Conservation (phyloP, 2,888 invertebrate genomes). For the Bedellia somnulentella region DNA sequence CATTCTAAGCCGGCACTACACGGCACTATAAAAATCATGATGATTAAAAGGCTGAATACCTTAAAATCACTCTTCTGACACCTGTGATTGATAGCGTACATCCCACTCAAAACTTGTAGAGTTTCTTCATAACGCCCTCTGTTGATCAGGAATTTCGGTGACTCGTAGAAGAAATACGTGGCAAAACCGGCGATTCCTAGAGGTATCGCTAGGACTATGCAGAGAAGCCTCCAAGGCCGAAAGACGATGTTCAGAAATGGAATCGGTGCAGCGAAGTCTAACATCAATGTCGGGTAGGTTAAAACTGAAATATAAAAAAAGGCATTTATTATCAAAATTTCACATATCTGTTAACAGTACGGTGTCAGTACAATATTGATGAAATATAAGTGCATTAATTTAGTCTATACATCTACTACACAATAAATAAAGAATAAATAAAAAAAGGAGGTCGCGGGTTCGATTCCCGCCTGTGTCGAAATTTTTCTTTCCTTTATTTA, state of each 20-base stretch:
- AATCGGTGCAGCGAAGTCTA: slow-evolving; percentile 35
- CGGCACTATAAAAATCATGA: no score
- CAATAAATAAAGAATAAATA: no score
- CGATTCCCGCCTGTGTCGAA: no score
- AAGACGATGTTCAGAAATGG: slow-evolving; percentile 54
- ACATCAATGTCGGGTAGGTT: slow-evolving; percentile 67
- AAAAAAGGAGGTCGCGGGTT: no score
- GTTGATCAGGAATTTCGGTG: slow-evolving; percentile 74
- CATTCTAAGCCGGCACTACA: no score
- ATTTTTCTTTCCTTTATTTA: no score
- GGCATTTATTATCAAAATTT: neutral
- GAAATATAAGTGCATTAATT: no score
- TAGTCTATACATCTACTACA: no score
- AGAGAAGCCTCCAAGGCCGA: slow-evolving; percentile 75
- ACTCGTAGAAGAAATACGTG: slow-evolving; percentile 69
- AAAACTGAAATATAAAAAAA: slow-evolving; percentile 42
- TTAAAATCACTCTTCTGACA: slow-evolving; percentile 22
- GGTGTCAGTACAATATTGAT: no score
- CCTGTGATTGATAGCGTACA: slow-evolving; percentile 31
- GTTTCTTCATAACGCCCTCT: slow-evolving; percentile 65
- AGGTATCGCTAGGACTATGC: slow-evolving; percentile 49
- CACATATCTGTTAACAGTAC: neutral
- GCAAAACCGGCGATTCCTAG: slow-evolving; percentile 58
- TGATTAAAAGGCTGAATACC: no score
- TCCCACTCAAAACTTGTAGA: slow-evolving; percentile 39